Evolutionary conservation across 2,888 invertebrate species (phyloP).

Genomic region (Harpalus rufipes): DNA sequence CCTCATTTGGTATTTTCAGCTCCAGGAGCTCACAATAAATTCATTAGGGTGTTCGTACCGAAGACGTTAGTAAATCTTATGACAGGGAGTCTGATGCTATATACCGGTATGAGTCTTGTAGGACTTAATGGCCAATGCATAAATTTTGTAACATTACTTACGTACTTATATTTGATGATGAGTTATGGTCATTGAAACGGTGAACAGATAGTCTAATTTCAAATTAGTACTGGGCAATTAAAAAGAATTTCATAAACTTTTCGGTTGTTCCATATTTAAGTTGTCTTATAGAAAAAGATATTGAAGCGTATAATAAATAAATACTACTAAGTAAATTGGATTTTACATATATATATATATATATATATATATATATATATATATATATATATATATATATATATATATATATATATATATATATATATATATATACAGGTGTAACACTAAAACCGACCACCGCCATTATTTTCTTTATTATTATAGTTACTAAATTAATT

Average conservation of each 20-base stretch:
- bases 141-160: constrained; percentile 35
- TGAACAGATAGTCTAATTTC: not conserved
- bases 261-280: no score
- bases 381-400: no score
- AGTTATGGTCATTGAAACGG: not conserved
- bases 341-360: no score
- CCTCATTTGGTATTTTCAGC: constrained; percentile 30
- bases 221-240: not conserved
- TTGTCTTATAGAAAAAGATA: no score
- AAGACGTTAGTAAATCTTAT: constrained; percentile 59
- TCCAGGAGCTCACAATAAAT: constrained; percentile 59
- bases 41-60: constrained; percentile 56
- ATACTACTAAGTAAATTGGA: no score
- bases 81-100: constrained; percentile 1
- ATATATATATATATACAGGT: no score
- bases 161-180: constrained; percentile 45
- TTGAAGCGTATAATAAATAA: no score
- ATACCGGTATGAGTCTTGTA: not conserved
- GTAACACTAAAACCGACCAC: no score
- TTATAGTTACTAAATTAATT: no score
- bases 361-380: no score
- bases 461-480: no score
- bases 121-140: constrained; percentile 51
- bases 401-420: no score
- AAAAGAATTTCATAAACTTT: not conserved